Evolutionary conservation across 2,113 vertebrate genomes (phyloP).

Genomic region (Emydocephalus ijimae): DNA sequence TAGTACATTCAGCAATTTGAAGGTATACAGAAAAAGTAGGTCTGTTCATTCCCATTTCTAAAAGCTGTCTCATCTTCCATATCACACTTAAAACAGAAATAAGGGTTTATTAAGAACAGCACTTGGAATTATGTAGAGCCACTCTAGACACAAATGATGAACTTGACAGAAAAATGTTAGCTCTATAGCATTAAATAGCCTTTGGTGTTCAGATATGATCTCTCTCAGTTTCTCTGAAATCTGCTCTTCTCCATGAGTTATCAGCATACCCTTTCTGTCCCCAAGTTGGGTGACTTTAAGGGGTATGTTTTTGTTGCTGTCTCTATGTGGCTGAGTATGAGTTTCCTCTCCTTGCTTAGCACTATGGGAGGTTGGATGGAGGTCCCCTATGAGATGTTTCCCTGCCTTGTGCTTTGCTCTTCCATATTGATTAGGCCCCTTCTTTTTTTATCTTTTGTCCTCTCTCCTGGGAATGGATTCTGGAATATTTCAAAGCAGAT

Average conservation of each 20-base stretch:
- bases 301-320: neutral
- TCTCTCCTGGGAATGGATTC: neutral
- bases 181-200: neutral
- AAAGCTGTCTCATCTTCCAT: neutral
- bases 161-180: neutral
- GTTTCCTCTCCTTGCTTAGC: neutral
- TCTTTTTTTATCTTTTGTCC: neutral
- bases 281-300: neutral
- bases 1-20: neutral
- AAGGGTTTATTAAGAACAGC: neutral
- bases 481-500: neutral
- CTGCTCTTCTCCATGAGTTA: neutral
- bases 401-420: neutral
- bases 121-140: neutral
- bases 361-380: neutral
- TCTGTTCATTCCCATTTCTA: neutral
- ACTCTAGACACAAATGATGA: neutral
- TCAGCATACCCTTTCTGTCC: neutral
- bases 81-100: neutral
- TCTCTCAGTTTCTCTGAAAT: neutral
- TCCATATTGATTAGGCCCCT: neutral
- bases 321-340: neutral
- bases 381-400: neutral
- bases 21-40: neutral
- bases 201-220: neutral